Conservation (phyloP, 1,140 invertebrate genomes). For the Sarcophaga bullata region DNA sequence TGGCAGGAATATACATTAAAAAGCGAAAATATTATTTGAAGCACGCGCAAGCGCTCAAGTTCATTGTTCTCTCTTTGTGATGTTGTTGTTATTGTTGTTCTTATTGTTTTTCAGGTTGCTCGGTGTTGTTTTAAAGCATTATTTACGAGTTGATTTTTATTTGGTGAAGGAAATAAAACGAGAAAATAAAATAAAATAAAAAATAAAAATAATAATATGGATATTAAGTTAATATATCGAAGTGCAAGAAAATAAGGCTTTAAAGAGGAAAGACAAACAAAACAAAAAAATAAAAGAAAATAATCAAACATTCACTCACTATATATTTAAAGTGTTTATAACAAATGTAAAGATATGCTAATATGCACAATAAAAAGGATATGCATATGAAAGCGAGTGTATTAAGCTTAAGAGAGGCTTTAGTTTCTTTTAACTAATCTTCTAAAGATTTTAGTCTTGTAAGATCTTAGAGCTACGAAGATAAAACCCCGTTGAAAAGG, state of each 20-base stretch:
- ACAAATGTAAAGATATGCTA: no score
- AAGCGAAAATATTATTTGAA: background rate
- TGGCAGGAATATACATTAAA: no score
- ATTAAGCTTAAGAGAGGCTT: no score
- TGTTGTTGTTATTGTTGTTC: background rate
- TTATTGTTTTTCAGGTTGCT: background rate
- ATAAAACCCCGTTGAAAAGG: no score
- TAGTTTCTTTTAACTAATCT: no score
- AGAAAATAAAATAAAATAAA: background rate
- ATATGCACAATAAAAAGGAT: no score
- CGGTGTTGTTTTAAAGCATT: background rate
- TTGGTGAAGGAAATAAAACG: background rate
- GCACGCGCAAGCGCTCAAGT: constrained; percentile 30
- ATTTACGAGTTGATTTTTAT: constrained; percentile 31
- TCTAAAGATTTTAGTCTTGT: no score
- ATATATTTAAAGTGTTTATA: no score
- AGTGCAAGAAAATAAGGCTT: background rate
- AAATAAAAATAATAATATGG: background rate
- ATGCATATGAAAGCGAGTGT: no score
- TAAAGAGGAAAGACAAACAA: background rate
- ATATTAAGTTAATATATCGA: constrained; percentile 16
- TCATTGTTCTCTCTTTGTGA: constrained; percentile 24
- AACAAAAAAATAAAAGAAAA: no score
- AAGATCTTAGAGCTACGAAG: no score
- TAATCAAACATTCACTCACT: no score